Evolutionary conservation across 1,140 invertebrate genomes (phyloP).

Genomic region (Lethocerus indicus): DNA sequence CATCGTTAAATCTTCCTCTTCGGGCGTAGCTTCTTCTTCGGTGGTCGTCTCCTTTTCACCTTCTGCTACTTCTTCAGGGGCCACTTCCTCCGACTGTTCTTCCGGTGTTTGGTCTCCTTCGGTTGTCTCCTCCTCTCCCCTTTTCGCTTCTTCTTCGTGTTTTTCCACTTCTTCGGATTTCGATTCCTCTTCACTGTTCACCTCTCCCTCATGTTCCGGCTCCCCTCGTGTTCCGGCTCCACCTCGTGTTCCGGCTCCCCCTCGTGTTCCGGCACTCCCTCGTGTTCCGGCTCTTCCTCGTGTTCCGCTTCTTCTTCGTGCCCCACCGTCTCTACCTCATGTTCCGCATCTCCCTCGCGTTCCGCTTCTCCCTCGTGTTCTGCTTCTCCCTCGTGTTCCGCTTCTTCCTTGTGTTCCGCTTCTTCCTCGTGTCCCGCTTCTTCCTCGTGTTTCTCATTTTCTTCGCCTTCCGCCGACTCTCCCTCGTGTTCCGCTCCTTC

Average conservation of each 20-base stretch:
- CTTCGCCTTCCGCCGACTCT: background rate
- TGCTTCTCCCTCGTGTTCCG: conserved; percentile 11
- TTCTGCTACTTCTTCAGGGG: conserved; percentile 7
- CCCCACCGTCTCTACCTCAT: background rate
- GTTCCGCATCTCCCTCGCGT: background rate
- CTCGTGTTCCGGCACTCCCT: background rate
- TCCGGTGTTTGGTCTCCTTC: conserved; percentile 9
- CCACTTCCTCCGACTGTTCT: conserved; percentile 2
- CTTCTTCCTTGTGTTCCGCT: conserved; percentile 7
- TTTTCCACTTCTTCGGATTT: conserved; percentile 12
- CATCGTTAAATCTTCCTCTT: background rate
- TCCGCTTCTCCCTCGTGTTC: conserved; percentile 10
- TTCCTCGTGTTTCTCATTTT: conserved; percentile 7
- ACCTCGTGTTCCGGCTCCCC: conserved; percentile 6
- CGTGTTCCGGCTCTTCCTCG: conserved; percentile 3
- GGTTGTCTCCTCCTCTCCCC: conserved; percentile 13
- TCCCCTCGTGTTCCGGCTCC: background rate
- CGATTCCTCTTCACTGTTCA: conserved; percentile 6
- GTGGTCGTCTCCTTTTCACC: background rate
- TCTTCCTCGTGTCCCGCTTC: conserved; percentile 10
- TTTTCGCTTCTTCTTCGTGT: conserved; percentile 10
- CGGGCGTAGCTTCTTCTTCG: background rate
- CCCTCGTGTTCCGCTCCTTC: conserved; percentile 17
- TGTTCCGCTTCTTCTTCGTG: conserved; percentile 3
- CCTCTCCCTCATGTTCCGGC: conserved; percentile 9